Conservation (phyloP, 1,140 invertebrate genomes). For the Pemphigus obesinymphae region DNA sequence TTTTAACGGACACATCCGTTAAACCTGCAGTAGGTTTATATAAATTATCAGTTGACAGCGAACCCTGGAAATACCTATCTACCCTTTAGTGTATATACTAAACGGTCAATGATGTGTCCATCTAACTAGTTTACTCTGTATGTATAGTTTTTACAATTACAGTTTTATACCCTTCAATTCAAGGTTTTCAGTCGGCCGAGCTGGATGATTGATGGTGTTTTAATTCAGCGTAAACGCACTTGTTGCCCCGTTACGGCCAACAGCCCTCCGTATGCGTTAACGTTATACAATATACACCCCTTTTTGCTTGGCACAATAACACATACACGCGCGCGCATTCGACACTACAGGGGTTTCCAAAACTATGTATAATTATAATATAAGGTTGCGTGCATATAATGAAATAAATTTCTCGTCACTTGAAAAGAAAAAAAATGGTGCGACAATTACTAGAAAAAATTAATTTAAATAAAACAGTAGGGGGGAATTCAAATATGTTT, state of each 20-base stretch:
- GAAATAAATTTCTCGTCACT: neutral
- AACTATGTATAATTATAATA: neutral
- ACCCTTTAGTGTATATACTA: neutral
- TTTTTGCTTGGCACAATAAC: conserved; percentile 12
- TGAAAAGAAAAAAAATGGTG: neutral
- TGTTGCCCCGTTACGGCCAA: conserved; percentile 23
- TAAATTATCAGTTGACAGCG: neutral
- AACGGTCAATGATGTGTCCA: neutral
- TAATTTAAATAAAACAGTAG: neutral
- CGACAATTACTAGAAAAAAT: neutral
- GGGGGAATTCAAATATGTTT: neutral
- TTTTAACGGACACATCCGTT: too few relatives aligned
- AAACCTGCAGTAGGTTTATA: too few relatives aligned
- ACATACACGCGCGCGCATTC: neutral
- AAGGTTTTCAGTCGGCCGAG: neutral
- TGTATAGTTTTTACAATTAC: conserved; percentile 11
- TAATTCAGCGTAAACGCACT: conserved; percentile 39
- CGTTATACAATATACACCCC: conserved; percentile 11
- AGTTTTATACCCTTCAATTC: neutral
- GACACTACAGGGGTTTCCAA: conserved; percentile 15
- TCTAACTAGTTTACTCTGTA: neutral
- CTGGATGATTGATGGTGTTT: conserved; percentile 34
- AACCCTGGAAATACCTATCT: neutral
- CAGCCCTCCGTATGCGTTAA: conserved; percentile 20
- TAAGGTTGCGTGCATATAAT: neutral